phyloP scores from a whole-genome alignment of 2,797 vertebrate genomes.

The Acrossocheilus fasciatus region DNA sequence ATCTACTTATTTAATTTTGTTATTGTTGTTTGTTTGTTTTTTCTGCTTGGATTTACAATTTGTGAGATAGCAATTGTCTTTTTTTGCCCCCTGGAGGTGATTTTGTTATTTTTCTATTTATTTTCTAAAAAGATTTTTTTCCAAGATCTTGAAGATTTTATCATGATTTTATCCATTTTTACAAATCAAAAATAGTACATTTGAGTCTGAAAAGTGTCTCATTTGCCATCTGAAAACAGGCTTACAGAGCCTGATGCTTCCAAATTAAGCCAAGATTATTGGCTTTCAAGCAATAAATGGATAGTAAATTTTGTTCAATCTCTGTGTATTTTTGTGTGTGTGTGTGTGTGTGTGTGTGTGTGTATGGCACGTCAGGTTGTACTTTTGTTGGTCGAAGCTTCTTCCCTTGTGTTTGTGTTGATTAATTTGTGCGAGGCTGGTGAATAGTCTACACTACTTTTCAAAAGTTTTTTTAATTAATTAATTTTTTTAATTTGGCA shows the following conservation, averaged over 20 bases:
- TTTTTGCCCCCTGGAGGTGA: too few relatives aligned
- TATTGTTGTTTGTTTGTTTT: too few relatives aligned
- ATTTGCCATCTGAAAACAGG: background rate
- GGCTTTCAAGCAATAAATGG: background rate
- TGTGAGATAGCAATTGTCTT: too few relatives aligned
- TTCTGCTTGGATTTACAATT: too few relatives aligned
- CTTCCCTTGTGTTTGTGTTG: slow-evolving; percentile 22
- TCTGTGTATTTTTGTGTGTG: background rate
- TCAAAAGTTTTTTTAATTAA: background rate
- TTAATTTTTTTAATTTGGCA: background rate
- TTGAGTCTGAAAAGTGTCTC: background rate
- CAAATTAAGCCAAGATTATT: background rate
- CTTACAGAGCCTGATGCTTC: background rate
- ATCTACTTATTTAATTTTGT: background rate
- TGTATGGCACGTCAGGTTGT: background rate
- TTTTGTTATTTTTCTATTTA: background rate
- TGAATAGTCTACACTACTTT: background rate
- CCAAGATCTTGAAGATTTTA: background rate
- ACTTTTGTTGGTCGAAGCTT: slow-evolving; percentile 25
- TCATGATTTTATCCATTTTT: background rate
- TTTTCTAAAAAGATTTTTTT: background rate
- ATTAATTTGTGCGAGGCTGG: background rate
- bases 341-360: background rate
- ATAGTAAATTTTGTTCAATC: background rate
- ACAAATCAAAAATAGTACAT: background rate